Evolutionary conservation across 2,113 vertebrate genomes (phyloP), one percentile per base, ranked within the genome.

Genomic region (Megaceryle maxima): DNA sequence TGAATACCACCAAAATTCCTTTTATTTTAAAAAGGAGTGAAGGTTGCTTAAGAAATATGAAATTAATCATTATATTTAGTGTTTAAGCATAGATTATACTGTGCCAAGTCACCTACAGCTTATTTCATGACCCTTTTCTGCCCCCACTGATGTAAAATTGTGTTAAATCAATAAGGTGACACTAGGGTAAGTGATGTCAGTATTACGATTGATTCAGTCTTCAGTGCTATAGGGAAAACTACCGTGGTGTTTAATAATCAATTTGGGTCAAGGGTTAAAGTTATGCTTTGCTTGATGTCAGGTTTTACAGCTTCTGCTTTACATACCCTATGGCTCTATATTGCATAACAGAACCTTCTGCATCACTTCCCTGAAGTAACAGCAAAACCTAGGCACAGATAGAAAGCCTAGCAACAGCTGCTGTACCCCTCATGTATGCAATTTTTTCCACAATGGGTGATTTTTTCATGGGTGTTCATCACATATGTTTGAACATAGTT

Each of bases 221-320:
- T 87, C 24, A 19, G 31, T 29, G 55, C 55, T 83, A 59, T 25
- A 84, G 51, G 83, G 33, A 56, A 92, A 91, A 82, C 68, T 72
- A 84, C 22, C 21, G 31, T 64, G 46, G 10, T 75, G 35, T 63
- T 83, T 92, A 84, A 91, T 87, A 87, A 91, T 75, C 88, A 60
- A 17, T 94, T 56, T 92, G 60, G 20, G 88, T 82, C 33, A 43
- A 43, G 46, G 51, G 57, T 92, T 77, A 68, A 68, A 95, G 33
- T 81, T 72, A 70, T 3, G 2, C 19, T 81, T 83, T 94, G 7
- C 46, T 88, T 68, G 24, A 56, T 84, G 43, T 55, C 60, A 64
- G 92, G 48, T 87, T 93, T 91, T 90, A 64, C 92, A 57, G 59
- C 56, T 64, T 84, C 83, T 95, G 60, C 51, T 95, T 92, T 91